These are phyloP conservation scores for Eciton burchellii DNA, from an alignment of 1,140 invertebrate species.

Conservation along the genomic window DNA sequence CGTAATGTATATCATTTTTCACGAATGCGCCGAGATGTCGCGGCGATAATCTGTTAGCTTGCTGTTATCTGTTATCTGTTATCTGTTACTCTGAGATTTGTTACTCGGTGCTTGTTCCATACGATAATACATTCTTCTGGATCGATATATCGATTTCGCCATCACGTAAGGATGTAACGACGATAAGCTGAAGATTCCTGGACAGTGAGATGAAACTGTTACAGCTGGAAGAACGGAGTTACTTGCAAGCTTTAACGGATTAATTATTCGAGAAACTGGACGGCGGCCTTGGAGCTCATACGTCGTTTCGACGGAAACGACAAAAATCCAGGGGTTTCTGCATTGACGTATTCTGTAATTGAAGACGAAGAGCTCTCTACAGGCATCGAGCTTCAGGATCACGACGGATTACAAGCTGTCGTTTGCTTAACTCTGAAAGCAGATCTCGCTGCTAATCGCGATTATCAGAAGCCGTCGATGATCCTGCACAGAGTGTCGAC, in stretches of 20 bases:
- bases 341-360: neutral
- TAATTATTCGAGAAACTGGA: neutral
- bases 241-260: neutral
- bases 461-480: too few species aligned
- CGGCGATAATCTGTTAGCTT: neutral
- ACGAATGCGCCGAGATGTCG: neutral
- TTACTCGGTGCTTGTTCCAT: neutral
- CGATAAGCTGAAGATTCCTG: neutral
- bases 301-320: neutral
- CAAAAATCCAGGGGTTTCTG: neutral
- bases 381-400: neutral
- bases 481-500: too few species aligned
- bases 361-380: neutral
- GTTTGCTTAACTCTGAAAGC: neutral
- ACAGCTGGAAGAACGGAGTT: neutral
- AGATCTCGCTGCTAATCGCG: neutral
- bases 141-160: neutral
- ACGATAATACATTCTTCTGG: neutral
- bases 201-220: neutral
- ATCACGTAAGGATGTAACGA: neutral
- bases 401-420: neutral
- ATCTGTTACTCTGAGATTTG: slow-evolving; percentile 7
- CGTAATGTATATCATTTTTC: slow-evolving; percentile 11
- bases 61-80: too few species aligned
- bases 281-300: neutral